Evolutionary conservation across 2,888 invertebrate species (phyloP).

Genomic region (Sarcophaga caerulescens): DNA sequence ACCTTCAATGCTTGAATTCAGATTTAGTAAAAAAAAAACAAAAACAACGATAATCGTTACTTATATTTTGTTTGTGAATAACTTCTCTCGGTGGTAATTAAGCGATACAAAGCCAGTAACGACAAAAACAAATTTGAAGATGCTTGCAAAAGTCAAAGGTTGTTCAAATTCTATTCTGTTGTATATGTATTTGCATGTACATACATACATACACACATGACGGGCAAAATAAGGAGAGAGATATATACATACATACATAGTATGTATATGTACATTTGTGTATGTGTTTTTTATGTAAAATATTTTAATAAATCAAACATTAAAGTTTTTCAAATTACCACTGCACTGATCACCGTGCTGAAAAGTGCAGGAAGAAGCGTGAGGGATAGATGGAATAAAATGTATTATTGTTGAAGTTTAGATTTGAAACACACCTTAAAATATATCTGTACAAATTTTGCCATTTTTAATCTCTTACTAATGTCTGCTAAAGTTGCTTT

Average conservation of each 20-base stretch:
- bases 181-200: too few species aligned
- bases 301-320: not conserved
- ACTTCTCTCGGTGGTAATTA: not conserved
- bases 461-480: not conserved
- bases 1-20: constrained; percentile 47
- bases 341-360: too few species aligned
- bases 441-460: not conserved
- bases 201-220: too few species aligned
- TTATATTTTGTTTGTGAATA: not conserved
- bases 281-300: not conserved
- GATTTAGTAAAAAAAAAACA: not conserved
- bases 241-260: too few species aligned
- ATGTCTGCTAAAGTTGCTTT: not conserved
- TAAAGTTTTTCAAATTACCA: not conserved
- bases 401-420: not conserved
- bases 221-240: not conserved
- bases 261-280: not conserved
- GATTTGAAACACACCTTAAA: constrained; percentile 22
- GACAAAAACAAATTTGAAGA: not conserved
- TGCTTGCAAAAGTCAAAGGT: constrained; percentile 56
- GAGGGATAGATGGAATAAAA: not conserved
- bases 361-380: too few species aligned
- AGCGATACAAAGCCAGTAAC: not conserved
- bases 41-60: constrained; percentile 2
- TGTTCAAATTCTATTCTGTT: not conserved